phyloP scores from a whole-genome alignment of 2,888 invertebrate species.

The Dromius quadrimaculatus region DNA sequence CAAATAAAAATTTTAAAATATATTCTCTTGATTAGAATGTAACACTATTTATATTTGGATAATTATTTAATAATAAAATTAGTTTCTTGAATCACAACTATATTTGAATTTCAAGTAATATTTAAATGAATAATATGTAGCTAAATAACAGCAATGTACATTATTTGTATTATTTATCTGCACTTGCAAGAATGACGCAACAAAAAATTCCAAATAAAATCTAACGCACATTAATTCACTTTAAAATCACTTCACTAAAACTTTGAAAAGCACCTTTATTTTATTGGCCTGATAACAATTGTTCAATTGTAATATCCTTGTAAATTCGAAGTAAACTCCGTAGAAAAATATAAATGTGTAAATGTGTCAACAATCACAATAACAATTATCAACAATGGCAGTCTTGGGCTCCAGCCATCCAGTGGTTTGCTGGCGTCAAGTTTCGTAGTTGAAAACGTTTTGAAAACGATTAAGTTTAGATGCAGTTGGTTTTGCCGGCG shows the following conservation, averaged over 20 bases:
- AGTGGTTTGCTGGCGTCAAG: slow-evolving; percentile 61
- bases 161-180: too few species aligned
- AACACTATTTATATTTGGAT: too few species aligned
- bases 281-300: slow-evolving; percentile 36
- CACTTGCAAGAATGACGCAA: too few species aligned
- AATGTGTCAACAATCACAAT: slow-evolving; percentile 27
- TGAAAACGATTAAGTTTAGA: slow-evolving; percentile 49
- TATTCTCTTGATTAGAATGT: too few species aligned
- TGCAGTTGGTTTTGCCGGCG: slow-evolving; percentile 5
- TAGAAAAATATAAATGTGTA: slow-evolving; percentile 32
- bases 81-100: too few species aligned
- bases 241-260: slow-evolving; percentile 10
- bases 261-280: slow-evolving; percentile 32
- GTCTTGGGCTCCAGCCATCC: slow-evolving; percentile 68
- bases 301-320: slow-evolving; percentile 14
- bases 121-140: too few species aligned
- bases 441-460: slow-evolving; percentile 67
- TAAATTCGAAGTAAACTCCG: slow-evolving; percentile 2
- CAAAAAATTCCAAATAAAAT: too few species aligned
- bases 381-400: slow-evolving; percentile 34
- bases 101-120: too few species aligned
- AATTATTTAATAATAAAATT: too few species aligned
- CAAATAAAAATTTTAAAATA: too few species aligned
- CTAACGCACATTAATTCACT: too few species aligned
- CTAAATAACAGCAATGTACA: too few species aligned